Conservation (phyloP, 2,888 invertebrate species). For the Zaprionus lineosus region DNA sequence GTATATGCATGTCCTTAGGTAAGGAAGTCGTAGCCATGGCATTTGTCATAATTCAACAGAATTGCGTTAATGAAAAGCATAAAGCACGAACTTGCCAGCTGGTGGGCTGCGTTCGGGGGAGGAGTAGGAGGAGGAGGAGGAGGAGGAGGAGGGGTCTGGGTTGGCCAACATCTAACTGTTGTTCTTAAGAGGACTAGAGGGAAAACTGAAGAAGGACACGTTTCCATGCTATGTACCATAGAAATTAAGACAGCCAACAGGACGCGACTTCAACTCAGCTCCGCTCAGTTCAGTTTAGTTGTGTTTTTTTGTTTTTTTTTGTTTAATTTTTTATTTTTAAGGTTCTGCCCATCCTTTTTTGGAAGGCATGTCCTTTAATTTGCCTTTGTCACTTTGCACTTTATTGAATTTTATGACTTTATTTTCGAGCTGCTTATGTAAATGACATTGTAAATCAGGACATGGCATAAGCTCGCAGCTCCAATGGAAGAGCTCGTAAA, state of each 20-base stretch:
- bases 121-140: too few species aligned
- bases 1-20: too few species aligned
- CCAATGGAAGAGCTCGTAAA: conserved; percentile 32
- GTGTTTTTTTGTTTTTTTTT: not conserved
- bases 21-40: conserved; percentile 25
- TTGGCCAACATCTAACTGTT: too few species aligned
- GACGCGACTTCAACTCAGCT: too few species aligned
- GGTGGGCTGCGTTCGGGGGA: conserved; percentile 12
- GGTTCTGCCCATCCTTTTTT: not conserved
- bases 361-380: conserved; percentile 43
- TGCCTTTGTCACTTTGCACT: conserved; percentile 60
- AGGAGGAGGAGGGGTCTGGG: too few species aligned
- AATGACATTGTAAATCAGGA: conserved; percentile 69
- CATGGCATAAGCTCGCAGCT: conserved; percentile 40
- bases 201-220: conserved; percentile 21
- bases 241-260: conserved; percentile 26
- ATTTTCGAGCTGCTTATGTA: conserved; percentile 67
- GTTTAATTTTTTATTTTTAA: not conserved
- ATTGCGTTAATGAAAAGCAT: conserved; percentile 67
- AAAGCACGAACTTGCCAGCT: conserved; percentile 42
- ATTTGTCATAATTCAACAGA: conserved; percentile 60
- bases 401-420: conserved; percentile 62
- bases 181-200: not conserved
- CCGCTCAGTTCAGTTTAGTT: too few species aligned
- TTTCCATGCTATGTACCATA: too few species aligned